A percentile compares a stretch with the other conserved stretches of the same genome.
Evolutionary conservation across 2,888 invertebrate genomes (phyloP).

Genomic region (Cheilosia grossa): DNA sequence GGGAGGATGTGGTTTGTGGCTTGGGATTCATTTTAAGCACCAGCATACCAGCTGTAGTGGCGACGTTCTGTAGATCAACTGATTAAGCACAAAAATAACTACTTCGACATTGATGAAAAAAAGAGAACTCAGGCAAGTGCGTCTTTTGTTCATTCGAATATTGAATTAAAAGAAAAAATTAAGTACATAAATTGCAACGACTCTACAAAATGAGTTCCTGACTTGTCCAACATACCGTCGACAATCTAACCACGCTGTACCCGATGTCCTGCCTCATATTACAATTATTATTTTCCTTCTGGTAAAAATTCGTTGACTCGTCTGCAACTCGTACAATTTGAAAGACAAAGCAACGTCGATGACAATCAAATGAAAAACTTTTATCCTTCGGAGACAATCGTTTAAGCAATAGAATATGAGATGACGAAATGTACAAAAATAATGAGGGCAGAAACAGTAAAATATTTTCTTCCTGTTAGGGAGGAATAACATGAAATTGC

Average conservation of each 20-base stretch:
- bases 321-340: slow-evolving; percentile 16
- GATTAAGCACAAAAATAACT: too few species aligned
- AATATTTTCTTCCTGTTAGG: slow-evolving; percentile 25
- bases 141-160: too few species aligned
- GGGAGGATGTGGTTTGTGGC: too few species aligned
- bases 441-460: slow-evolving; percentile 57
- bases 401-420: slow-evolving; percentile 43
- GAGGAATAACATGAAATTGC: slow-evolving; percentile 58
- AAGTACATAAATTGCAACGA: too few species aligned
- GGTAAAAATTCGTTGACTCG: neutral
- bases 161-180: too few species aligned
- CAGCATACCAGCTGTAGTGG: too few species aligned
- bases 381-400: slow-evolving; percentile 47
- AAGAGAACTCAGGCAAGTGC: too few species aligned
- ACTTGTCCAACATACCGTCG: slow-evolving; percentile 5
- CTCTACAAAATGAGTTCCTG: neutral
- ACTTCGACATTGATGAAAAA: too few species aligned
- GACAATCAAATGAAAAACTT: slow-evolving; percentile 63
- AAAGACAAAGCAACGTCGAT: slow-evolving; percentile 59
- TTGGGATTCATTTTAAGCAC: too few species aligned
- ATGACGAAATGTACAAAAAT: slow-evolving; percentile 64
- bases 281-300: slow-evolving; percentile 52
- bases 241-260: neutral
- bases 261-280: slow-evolving; percentile 35
- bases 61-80: too few species aligned